phyloP scores from a whole-genome alignment of 2,113 vertebrate species.

The Theristicus caerulescens region DNA sequence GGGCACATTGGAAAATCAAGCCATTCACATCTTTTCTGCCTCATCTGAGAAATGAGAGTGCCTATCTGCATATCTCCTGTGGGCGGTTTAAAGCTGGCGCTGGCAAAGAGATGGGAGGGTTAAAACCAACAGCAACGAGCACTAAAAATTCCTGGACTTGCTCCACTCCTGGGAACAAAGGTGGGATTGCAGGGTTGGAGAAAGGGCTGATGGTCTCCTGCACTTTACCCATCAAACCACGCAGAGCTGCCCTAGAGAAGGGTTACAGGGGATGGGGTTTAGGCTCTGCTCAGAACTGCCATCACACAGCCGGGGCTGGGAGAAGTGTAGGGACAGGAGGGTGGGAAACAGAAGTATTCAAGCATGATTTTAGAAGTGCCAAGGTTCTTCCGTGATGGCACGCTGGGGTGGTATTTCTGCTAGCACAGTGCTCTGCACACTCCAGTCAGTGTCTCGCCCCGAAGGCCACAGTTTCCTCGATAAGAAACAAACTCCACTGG shows the following conservation, averaged over 20 bases:
- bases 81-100: conserved; percentile 8
- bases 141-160: conserved; percentile 8
- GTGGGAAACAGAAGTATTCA: background rate
- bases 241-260: background rate
- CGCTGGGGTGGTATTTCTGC: background rate
- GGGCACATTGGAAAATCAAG: background rate
- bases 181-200: background rate
- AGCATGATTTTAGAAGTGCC: background rate
- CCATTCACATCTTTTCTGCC: conserved; percentile 14
- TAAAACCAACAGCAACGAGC: background rate
- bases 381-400: background rate
- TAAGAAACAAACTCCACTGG: background rate
- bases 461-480: background rate
- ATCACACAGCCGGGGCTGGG: background rate
- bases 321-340: background rate
- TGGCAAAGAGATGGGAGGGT: conserved; percentile 3
- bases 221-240: background rate
- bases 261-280: accelerated
- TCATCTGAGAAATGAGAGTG: conserved; percentile 15
- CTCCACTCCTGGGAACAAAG: background rate
- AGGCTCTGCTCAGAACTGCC: background rate
- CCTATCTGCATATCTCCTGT: background rate
- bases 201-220: background rate
- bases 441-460: background rate
- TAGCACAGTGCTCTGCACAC: background rate